Conservation (phyloP, 2,113 vertebrate species). For the Herpailurus yagouaroundi region DNA sequence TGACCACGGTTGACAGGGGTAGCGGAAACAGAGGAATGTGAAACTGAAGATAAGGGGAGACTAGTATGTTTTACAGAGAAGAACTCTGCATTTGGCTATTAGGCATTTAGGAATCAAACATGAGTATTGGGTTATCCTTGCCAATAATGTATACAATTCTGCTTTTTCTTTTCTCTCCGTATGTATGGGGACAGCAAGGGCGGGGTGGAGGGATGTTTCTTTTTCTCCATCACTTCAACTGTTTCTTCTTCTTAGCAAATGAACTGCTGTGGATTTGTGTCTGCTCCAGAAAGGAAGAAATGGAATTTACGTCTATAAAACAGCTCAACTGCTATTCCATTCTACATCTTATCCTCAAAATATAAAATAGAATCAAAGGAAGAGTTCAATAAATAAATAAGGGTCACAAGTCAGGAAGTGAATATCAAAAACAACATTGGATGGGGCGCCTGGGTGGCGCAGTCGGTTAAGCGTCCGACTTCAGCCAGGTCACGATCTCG, state of each 20-base stretch:
- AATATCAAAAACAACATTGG: not conserved
- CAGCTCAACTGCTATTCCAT: not conserved
- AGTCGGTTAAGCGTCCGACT: no score
- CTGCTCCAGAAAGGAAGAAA: not conserved
- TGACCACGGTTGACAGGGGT: not conserved
- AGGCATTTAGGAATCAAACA: not conserved
- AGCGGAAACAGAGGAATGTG: not conserved
- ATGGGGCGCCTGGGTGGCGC: not conserved
- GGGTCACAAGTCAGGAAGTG: not conserved
- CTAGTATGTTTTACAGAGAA: not conserved
- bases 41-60: not conserved
- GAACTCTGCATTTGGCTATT: not conserved
- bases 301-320: not conserved
- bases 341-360: not conserved
- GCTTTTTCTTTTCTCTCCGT: not conserved
- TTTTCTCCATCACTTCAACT: not conserved
- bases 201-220: not conserved
- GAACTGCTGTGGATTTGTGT: not conserved
- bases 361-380: not conserved
- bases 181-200: not conserved
- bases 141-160: not conserved
- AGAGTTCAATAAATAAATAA: not conserved
- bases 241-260: not conserved
- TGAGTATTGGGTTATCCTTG: not conserved
- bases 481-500: no score